Evolutionary conservation across 2,113 vertebrate species (phyloP).

Genomic region (Meriones unguiculatus): DNA sequence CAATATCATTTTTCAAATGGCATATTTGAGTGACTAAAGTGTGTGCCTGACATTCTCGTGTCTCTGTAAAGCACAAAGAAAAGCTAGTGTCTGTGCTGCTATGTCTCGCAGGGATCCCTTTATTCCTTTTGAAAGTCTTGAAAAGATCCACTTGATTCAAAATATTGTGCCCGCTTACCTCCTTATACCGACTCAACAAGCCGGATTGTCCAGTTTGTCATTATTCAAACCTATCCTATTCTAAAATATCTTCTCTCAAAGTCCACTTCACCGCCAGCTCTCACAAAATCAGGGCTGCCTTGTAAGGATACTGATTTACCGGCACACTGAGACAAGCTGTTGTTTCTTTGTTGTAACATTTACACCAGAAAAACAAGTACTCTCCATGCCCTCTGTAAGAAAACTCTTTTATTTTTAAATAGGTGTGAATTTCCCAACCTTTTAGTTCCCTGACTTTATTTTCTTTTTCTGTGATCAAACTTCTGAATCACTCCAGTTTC

Average conservation of each 20-base stretch:
- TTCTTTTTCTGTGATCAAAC: not conserved
- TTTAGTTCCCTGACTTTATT: not conserved
- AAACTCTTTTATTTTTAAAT: not conserved
- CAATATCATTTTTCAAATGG: not conserved
- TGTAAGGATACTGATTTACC: not conserved
- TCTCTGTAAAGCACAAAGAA: not conserved
- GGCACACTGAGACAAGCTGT: rapidly evolving
- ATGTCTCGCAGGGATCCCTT: not conserved
- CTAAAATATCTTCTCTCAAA: not conserved
- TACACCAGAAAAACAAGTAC: not conserved
- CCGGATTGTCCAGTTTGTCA: not conserved
- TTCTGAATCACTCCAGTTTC: not conserved
- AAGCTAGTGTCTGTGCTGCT: not conserved
- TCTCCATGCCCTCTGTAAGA: not conserved
- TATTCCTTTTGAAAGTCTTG: not conserved
- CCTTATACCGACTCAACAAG: not conserved
- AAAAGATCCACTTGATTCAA: not conserved
- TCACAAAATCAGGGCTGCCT: not conserved
- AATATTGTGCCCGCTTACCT: not conserved
- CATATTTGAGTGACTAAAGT: not conserved
- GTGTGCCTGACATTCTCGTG: not conserved
- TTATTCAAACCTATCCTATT: not conserved
- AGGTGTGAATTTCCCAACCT: not conserved
- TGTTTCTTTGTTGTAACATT: not conserved
- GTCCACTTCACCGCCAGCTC: not conserved